Percentiles rank a stretch among this genome's conserved stretches.
phyloP scores from a whole-genome alignment of 2,888 invertebrate species.

The Gryllus longicercus region DNA sequence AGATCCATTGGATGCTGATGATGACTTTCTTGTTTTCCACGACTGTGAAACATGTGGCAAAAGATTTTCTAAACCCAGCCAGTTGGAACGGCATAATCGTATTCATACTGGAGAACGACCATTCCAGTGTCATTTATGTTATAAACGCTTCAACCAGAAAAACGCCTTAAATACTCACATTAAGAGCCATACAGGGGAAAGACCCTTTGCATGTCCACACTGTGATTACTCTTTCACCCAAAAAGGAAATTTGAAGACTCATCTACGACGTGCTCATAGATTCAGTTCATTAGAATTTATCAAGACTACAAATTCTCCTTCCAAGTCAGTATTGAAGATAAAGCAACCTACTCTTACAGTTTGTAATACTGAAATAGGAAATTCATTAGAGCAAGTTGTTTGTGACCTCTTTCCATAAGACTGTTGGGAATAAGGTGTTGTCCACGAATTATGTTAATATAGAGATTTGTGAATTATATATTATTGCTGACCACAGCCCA shows the following conservation, averaged over 20 bases:
- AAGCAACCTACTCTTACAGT: neutral
- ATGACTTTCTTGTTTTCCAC: conserved; percentile 30
- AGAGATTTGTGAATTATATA: too few relatives aligned
- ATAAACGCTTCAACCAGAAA: conserved; percentile 58
- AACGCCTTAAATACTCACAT: conserved; percentile 59
- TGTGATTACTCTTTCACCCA: conserved; percentile 60
- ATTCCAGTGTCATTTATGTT: conserved; percentile 56
- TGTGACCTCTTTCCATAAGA: conserved; percentile 37
- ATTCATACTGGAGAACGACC: conserved; percentile 60
- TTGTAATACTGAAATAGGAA: conserved; percentile 18
- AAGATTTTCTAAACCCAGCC: conserved; percentile 54
- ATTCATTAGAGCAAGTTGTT: conserved; percentile 35
- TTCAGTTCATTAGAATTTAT: conserved; percentile 24
- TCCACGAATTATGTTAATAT: too few relatives aligned
- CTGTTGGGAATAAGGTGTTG: too few relatives aligned
- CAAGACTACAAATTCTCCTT: neutral
- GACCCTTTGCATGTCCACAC: conserved; percentile 56
- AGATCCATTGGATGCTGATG: conserved; percentile 19
- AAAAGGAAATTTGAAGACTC: conserved; percentile 58
- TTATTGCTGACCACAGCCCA: too few relatives aligned
- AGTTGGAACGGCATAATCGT: conserved; percentile 53
- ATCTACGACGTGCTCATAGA: conserved; percentile 55
- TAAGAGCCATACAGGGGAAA: conserved; percentile 56
- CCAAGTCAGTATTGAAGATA: neutral
- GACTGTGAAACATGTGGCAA: conserved; percentile 49